Evolutionary conservation across 2,797 vertebrate species (phyloP).

Genomic region (Rhynchonycteris naso): DNA sequence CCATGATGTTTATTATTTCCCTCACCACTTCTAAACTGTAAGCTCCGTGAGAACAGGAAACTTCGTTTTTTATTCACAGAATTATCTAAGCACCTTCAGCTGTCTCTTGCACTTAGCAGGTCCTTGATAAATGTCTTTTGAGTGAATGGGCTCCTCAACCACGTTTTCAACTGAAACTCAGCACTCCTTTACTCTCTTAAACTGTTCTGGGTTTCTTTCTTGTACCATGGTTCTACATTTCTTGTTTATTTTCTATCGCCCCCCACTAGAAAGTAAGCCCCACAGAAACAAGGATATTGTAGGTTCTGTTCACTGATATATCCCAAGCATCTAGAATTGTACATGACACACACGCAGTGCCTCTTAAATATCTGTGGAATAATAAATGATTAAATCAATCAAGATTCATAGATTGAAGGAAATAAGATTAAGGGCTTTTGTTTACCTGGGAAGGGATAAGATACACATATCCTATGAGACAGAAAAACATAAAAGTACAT

Average conservation of each 20-base stretch:
- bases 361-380: not conserved
- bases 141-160: not conserved
- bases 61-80: not conserved
- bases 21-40: not conserved
- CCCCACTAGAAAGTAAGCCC: not conserved
- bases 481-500: not conserved
- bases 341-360: not conserved
- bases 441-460: not conserved
- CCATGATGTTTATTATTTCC: not conserved
- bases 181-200: not conserved
- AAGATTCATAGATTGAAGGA: not conserved
- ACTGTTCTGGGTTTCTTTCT: not conserved
- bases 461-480: not conserved
- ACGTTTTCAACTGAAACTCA: not conserved
- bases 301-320: not conserved
- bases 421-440: not conserved
- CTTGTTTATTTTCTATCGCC: not conserved
- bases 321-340: not conserved
- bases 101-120: not conserved
- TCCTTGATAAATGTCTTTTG: not conserved
- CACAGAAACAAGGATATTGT: not conserved
- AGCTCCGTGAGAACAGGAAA: not conserved
- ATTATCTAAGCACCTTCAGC: not conserved
- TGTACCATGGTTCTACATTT: not conserved
- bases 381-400: not conserved